Percentiles rank a stretch among this genome's conserved stretches.
phyloP scores from a whole-genome alignment of 2,797 vertebrate genomes.

The Pteropus rufus region DNA sequence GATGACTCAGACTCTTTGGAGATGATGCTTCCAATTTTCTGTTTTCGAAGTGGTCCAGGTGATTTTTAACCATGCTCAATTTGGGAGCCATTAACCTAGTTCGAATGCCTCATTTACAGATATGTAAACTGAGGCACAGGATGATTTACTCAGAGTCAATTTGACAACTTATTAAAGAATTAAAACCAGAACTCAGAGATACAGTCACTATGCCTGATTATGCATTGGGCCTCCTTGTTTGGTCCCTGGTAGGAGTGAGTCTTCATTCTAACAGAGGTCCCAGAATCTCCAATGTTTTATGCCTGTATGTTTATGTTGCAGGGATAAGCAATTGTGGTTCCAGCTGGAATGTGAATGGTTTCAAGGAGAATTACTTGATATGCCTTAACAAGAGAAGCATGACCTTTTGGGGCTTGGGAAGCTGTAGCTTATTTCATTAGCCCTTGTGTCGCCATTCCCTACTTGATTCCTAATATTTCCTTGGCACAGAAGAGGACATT shows the following conservation, averaged over 20 bases:
- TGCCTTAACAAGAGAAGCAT: not conserved
- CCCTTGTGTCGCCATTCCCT: not conserved
- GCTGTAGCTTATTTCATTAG: not conserved
- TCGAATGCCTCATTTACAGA: not conserved
- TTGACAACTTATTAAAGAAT: not conserved
- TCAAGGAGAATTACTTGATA: not conserved
- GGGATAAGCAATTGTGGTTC: not conserved
- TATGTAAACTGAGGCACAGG: not conserved
- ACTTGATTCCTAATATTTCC: not conserved
- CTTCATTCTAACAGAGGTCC: not conserved
- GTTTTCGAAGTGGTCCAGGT: not conserved
- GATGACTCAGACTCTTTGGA: not conserved
- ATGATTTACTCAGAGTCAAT: not conserved
- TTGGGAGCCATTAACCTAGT: not conserved
- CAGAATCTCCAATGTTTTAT: not conserved
- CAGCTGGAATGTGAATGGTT: not conserved
- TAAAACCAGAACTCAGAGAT: not conserved
- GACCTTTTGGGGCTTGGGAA: not conserved
- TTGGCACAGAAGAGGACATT: not conserved
- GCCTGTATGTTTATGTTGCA: not conserved
- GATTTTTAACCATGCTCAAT: not conserved
- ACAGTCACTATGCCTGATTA: not conserved
- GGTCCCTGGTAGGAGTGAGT: not conserved
- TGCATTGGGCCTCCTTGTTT: not conserved
- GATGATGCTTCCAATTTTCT: not conserved